Conservation (phyloP, 2,797 vertebrate genomes). For the Gymnodraco acuticeps region DNA sequence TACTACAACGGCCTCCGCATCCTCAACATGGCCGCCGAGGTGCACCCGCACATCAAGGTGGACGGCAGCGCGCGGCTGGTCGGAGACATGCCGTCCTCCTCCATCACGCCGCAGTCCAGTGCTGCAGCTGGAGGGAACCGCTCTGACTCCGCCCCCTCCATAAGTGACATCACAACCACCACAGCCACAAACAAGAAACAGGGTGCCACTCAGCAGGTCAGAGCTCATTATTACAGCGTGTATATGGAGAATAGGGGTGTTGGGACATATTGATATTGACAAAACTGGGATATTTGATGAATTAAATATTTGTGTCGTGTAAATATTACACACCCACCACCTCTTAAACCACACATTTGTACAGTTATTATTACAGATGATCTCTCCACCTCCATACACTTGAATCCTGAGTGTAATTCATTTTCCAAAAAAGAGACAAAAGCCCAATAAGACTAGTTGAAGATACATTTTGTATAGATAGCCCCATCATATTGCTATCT, state of each 20-base stretch:
- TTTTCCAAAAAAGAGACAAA: too few relatives aligned
- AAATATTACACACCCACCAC: background rate
- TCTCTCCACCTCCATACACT: background rate
- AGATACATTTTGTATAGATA: too few relatives aligned
- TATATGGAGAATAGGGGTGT: background rate
- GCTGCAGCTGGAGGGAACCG: constrained; percentile 97
- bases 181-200: constrained; percentile 95
- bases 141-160: constrained; percentile 95
- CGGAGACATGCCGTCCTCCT: constrained; percentile 98
- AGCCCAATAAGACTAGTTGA: too few relatives aligned
- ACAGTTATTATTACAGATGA: background rate
- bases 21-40: constrained; percentile 99
- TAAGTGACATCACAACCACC: constrained; percentile 97
- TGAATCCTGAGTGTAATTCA: too few relatives aligned
- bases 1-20: constrained; percentile 99
- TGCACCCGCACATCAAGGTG: constrained; percentile 95
- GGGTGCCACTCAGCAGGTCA: constrained; percentile 90
- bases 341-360: background rate
- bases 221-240: constrained; percentile 62
- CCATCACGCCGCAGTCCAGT: constrained; percentile 97
- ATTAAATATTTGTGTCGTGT: background rate
- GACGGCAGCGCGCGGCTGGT: constrained; percentile 97
- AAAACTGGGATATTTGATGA: too few relatives aligned
- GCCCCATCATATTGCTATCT: too few relatives aligned
- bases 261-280: too few relatives aligned